Evolutionary conservation across 2,113 vertebrate species (phyloP).

Genomic region (Megaceryle maxima): DNA sequence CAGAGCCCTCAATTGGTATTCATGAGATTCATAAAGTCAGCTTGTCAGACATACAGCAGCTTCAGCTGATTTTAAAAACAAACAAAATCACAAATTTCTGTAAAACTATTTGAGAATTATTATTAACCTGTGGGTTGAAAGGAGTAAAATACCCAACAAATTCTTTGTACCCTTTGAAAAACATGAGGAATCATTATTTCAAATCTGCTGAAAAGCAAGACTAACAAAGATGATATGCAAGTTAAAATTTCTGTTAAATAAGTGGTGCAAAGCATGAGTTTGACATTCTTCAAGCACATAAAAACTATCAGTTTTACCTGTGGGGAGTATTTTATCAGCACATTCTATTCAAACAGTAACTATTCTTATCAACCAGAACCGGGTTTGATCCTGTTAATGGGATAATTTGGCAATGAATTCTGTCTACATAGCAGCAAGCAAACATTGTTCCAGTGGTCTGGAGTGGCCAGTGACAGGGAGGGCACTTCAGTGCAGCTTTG

Average conservation of each 20-base stretch:
- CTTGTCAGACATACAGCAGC: neutral
- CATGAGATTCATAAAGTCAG: neutral
- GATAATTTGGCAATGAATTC: constrained; percentile 55
- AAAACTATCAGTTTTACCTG: constrained; percentile 46
- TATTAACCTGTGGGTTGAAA: neutral
- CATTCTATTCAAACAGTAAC: constrained; percentile 61
- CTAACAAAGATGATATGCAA: neutral
- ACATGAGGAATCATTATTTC: neutral
- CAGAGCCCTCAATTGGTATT: neutral
- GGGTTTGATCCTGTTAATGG: constrained; percentile 66
- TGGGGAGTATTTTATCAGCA: constrained; percentile 54
- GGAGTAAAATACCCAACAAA: neutral
- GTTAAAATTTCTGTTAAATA: neutral
- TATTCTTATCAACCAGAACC: constrained; percentile 70
- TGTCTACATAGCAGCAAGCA: constrained; percentile 74
- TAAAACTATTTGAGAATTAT: neutral
- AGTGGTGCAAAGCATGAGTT: neutral
- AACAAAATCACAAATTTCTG: neutral
- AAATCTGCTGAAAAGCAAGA: neutral
- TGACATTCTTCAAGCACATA: neutral
- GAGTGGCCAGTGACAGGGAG: constrained; percentile 19
- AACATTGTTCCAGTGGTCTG: constrained; percentile 66
- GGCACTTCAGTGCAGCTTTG: neutral
- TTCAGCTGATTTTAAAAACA: neutral
- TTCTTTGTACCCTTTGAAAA: neutral